These are phyloP conservation scores for Eilema griseolum DNA, from an alignment of 2,888 invertebrate species.

Conservation along the genomic window DNA sequence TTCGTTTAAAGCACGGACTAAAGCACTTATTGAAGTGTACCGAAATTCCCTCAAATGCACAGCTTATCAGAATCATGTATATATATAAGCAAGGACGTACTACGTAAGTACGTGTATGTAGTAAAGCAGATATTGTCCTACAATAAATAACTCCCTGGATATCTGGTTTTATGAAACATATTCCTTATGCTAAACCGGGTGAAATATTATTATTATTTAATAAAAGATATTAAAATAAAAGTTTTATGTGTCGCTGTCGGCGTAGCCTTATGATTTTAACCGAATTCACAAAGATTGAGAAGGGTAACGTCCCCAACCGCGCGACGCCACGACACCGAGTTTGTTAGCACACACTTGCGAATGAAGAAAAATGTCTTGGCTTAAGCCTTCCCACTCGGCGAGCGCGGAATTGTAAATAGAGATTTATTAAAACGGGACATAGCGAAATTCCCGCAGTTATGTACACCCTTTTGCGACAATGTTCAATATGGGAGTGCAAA, in stretches of 20 bases:
- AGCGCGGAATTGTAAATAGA: conserved; percentile 82
- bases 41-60: not conserved
- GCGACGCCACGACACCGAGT: conserved; percentile 67
- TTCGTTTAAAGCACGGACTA: not conserved
- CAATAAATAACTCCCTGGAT: not conserved
- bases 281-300: conserved; percentile 73
- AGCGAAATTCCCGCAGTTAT: conserved; percentile 70
- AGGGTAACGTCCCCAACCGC: conserved; percentile 69
- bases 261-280: conserved; percentile 65
- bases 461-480: conserved; percentile 65
- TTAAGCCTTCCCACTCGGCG: conserved; percentile 83
- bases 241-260: conserved; percentile 46
- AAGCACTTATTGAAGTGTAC: not conserved
- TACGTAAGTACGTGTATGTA: not conserved
- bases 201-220: conserved; percentile 44
- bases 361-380: conserved; percentile 86
- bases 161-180: not conserved
- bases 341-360: conserved; percentile 82
- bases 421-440: conserved; percentile 85
- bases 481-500: conserved; percentile 60
- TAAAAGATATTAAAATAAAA: conserved; percentile 61
- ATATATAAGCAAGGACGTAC: too few relatives aligned
- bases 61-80: not conserved
- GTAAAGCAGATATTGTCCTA: too few relatives aligned
- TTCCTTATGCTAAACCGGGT: not conserved